phyloP scores from a whole-genome alignment of 2,797 vertebrate species.

The Cuculus canorus region DNA sequence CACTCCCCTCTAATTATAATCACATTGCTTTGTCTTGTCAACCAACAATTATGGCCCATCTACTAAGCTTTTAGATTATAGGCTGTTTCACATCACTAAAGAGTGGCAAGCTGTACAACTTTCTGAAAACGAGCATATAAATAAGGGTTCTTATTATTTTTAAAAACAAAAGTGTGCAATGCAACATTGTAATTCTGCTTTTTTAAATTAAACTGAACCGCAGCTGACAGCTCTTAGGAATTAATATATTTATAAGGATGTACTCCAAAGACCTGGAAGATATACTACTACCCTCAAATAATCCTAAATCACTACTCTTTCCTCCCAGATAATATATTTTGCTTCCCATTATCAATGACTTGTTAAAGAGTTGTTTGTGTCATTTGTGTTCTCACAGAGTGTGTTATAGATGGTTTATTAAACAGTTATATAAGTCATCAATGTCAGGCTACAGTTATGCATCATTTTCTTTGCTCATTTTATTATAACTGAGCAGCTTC shows the following conservation, averaged over 20 bases:
- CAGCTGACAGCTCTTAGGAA: neutral
- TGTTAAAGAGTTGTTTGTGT: conserved; percentile 18
- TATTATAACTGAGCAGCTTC: neutral
- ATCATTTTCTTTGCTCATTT: neutral
- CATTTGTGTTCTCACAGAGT: neutral
- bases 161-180: neutral
- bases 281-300: neutral
- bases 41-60: neutral
- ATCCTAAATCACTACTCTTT: neutral
- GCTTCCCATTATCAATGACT: neutral
- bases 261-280: neutral
- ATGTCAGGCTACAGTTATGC: neutral
- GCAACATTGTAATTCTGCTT: neutral
- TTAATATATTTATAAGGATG: neutral
- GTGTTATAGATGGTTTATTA: conserved; percentile 19
- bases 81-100: neutral
- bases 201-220: neutral
- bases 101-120: neutral
- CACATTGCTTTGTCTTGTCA: neutral
- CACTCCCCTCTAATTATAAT: neutral
- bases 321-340: neutral
- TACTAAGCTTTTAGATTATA: neutral
- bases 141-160: neutral
- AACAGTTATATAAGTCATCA: neutral
- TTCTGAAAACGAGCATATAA: neutral